Base-by-base conservation (phyloP, 2,113 vertebrate species). In the Heterochromis multidens region DNA sequence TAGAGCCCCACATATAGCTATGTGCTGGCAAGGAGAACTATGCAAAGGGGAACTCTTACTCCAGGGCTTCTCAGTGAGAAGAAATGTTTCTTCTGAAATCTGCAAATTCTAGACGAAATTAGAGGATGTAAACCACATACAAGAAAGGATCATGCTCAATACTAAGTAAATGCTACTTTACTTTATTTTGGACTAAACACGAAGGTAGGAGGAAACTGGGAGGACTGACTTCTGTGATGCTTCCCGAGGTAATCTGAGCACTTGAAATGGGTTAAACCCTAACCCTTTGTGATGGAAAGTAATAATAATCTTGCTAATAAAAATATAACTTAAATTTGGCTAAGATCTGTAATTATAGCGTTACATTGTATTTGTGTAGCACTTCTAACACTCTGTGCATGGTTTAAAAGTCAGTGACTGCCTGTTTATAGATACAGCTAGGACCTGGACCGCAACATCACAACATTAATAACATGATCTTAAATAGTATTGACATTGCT, bases 191-290 rank as follows among this genome's bases (percentile, higher is more conserved):
- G 67, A 87, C 35, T 58, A 35, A 74, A 83, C 33, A 17, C 80
- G 70, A 37, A 89, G 12, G 27, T 54, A 72, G 70, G 31, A 89
- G 12, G 27, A 46, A 72, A 79, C 19, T 21, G 14, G 67, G 83
- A 46, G 58, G 65, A 67, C 2, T 67, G 29, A 80, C 63, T 58
- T 79, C 87, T 4, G 77, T 65, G 1, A 95, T 95, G 95, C 94
- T 94, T 90, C 93, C 91, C 3, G 88, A 93, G 93, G 95, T 95
- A 94, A 93, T 77, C n/a, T 82, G 23, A 83, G 7, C 14, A 27
- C 2, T 77, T 29, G 23, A 84, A 27, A 70, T 13, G 79, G 29
- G 54, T 70, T 40, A n/a, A n/a, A n/a, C n/a, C n/a, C n/a, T n/a
- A n/a, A n/a, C n/a, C n/a, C n/a, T 89, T 82, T 58, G n/a, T 56